Evolutionary conservation across 2,113 vertebrate genomes (phyloP), one percentile per base, ranked within the genome.

Genomic region (Eulemur macaco): DNA sequence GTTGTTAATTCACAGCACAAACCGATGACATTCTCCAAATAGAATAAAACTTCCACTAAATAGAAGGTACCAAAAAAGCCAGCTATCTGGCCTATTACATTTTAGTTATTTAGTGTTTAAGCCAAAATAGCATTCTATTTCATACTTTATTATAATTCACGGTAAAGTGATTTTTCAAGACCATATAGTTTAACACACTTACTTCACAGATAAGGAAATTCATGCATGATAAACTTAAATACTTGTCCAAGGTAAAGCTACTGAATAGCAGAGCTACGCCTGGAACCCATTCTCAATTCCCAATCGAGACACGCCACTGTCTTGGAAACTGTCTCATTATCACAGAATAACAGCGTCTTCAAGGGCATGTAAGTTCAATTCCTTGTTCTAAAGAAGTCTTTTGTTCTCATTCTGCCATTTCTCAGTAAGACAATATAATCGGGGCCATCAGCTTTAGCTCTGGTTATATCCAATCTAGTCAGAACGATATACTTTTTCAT

Each of bases 141-240:
- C 31, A 66, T n/a, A 81, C 18, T 80, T 90, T 78, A 77, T 5
- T 78, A 10, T 52, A 45, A 78, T 66, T 93, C 54, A 66, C 31
- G 54, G 45, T 50, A 64, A 66, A 83, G 50, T 42, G 9, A 77
- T 37, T 42, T 76, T 95, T 86, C 15, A 82, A 88, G 20, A 84
- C 12, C 34, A 87, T 52, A 6, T 66, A 74, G 3, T 60, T 84
- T 66, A 88, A 91, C 29, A 87, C 9, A 89, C 6, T 85, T 66
- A 77, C 47, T 94, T 91, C 20, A 95, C 31, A 95, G 42, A 37
- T 37, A 47, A 86, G 21, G 34, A 93, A 93, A 87, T 45, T 68
- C 25, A 73, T 76, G 31, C 20, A 92, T n/a, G 34, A 39, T 56
- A 63, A 85, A 92, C 25, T 56, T 76, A 66, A 94, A 23, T 34